These are phyloP conservation scores for Colistium nudipinnis DNA, from an alignment of 2,113 vertebrate genomes.

Conservation along the genomic window DNA sequence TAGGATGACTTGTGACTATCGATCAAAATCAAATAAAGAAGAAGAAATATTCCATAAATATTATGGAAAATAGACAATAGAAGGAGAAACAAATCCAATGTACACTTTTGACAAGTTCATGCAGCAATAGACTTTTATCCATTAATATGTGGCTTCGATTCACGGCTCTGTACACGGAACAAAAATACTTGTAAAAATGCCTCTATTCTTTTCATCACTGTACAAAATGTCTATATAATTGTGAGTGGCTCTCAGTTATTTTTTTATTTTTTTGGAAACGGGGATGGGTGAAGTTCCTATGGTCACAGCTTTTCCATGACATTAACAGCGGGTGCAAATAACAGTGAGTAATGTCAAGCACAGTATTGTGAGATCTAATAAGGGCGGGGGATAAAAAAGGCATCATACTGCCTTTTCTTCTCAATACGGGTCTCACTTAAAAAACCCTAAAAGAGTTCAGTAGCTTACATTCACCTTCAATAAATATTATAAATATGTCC, in stretches of 20 bases:
- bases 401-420: slow-evolving; percentile 69
- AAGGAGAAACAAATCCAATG: slow-evolving; percentile 58
- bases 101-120: slow-evolving; percentile 81
- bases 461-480: slow-evolving; percentile 88
- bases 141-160: slow-evolving; percentile 78
- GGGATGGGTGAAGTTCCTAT: slow-evolving; percentile 67
- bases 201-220: slow-evolving; percentile 72
- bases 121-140: slow-evolving; percentile 80
- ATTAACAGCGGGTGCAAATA: slow-evolving; percentile 71
- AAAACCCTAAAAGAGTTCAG: slow-evolving; percentile 72
- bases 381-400: slow-evolving; percentile 73
- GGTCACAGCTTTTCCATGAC: slow-evolving; percentile 74
- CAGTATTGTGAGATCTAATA: slow-evolving; percentile 82
- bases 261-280: slow-evolving; percentile 54
- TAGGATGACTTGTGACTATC: slow-evolving; percentile 66
- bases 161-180: slow-evolving; percentile 78
- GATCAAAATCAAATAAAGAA: slow-evolving; percentile 65
- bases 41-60: slow-evolving; percentile 83
- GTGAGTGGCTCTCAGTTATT: slow-evolving; percentile 50
- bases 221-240: slow-evolving; percentile 70
- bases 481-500: slow-evolving; percentile 87
- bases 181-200: slow-evolving; percentile 78
- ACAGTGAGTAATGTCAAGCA: slow-evolving; percentile 79
- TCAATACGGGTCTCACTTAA: slow-evolving; percentile 57
- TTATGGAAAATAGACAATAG: slow-evolving; percentile 82